phyloP scores from a whole-genome alignment of 2,888 invertebrate genomes.

The Philhelius pedissequus region DNA sequence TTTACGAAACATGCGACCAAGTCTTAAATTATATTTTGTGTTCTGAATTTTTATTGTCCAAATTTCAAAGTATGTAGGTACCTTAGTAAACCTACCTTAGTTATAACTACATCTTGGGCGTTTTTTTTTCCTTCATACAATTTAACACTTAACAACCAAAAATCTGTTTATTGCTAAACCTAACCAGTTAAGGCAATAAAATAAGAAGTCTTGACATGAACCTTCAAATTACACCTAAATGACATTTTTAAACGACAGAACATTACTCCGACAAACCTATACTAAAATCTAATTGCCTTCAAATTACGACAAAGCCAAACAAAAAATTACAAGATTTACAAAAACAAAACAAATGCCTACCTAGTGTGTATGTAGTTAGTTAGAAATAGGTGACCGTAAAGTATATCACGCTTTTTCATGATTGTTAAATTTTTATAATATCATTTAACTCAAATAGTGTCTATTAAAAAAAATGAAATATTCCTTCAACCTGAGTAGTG shows the following conservation, averaged over 20 bases:
- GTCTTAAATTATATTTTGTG: too few relatives aligned
- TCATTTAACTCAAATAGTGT: neutral
- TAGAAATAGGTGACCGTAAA: conserved; percentile 15
- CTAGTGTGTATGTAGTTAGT: neutral
- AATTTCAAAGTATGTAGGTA: too few relatives aligned
- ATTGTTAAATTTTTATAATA: conserved; percentile 41
- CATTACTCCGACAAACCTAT: neutral
- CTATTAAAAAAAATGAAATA: neutral
- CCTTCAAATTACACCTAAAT: neutral
- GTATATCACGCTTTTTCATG: conserved; percentile 11
- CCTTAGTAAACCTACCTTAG: too few relatives aligned
- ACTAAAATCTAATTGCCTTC: neutral
- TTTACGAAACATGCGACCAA: too few relatives aligned
- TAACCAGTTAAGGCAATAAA: neutral
- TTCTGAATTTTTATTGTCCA: too few relatives aligned
- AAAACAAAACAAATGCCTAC: neutral
- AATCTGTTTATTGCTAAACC: neutral
- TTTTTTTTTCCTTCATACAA: neutral
- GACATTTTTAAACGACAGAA: neutral
- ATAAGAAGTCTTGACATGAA: neutral
- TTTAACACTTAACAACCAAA: neutral
- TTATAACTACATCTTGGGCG: too few relatives aligned
- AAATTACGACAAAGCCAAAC: neutral
- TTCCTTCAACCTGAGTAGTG: neutral
- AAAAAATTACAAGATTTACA: neutral